phyloP scores from a whole-genome alignment of 1,140 invertebrate species.

The Drosophila nigrodunni region DNA sequence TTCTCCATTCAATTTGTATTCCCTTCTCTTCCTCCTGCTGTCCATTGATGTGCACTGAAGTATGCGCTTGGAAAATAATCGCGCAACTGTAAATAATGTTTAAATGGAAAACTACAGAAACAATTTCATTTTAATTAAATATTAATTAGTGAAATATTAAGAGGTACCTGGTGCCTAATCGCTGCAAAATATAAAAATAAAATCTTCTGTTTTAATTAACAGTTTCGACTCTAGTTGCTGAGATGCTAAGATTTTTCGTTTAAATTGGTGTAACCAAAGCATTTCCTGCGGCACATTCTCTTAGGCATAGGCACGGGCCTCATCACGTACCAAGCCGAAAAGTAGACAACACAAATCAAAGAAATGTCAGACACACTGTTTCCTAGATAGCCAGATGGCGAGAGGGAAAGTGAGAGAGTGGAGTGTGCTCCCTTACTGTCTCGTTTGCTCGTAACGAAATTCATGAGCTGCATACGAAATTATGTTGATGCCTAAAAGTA shows the following conservation, averaged over 20 bases:
- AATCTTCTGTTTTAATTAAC: not conserved
- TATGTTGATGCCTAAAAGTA: slow-evolving; percentile 60
- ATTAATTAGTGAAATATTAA: slow-evolving; percentile 24
- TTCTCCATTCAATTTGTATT: not conserved
- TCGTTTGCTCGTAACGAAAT: slow-evolving; percentile 36
- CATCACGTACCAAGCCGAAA: slow-evolving; percentile 42
- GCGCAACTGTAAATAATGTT: slow-evolving; percentile 50
- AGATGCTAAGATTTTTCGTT: no score
- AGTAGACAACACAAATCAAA: slow-evolving; percentile 66
- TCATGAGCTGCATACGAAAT: slow-evolving; percentile 66
- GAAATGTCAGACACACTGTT: slow-evolving; percentile 52
- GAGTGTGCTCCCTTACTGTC: not conserved
- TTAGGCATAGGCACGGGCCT: slow-evolving; percentile 15
- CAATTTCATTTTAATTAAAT: slow-evolving; percentile 57
- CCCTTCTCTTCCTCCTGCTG: not conserved
- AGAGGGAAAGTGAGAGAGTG: not conserved
- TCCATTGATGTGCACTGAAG: slow-evolving; percentile 40
- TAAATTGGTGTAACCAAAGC: not conserved
- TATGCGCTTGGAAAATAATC: slow-evolving; percentile 49
- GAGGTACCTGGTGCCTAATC: slow-evolving; percentile 1
- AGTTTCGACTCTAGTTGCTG: no score
- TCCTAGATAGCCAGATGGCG: not conserved
- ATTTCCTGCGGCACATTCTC: not conserved
- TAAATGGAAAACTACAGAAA: slow-evolving; percentile 20
- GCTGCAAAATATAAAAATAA: not conserved